Evolutionary conservation across 2,113 vertebrate species (phyloP), one percentile per base, ranked within the genome.

Genomic region (Hemibagrus wyckioides): DNA sequence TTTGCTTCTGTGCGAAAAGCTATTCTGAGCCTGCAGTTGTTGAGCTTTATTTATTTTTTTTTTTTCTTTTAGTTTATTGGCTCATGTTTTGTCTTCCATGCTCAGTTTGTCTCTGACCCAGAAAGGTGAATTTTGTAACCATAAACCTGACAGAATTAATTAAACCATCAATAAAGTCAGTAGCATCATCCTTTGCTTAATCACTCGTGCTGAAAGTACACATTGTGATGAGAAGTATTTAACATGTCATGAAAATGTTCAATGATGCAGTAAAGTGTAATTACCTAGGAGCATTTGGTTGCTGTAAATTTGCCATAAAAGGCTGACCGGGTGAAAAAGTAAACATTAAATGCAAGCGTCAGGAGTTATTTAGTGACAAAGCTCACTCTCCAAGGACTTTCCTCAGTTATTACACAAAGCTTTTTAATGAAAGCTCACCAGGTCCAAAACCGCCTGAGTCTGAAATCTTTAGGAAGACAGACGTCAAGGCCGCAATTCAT

Each of bases 221-320:
- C 80, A 89, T 41, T 82, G 50, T 33, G 25, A 88, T 86, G 63
- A 83, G 71, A 83, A 44, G 56, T 28, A 63, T 86, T 88, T 73
- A 90, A 80, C 59, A 83, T 84, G 85, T 88, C 77, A 77, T 88
- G 82, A 84, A 86, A 88, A 84, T 41, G 39, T 81, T 88, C 10
- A 13, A 39, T 1, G 3, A 81, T 79, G 73, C 80, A 54, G 61
- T 85, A 56, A 85, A 89, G 85, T 86, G 48, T 84, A 87, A 88
- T 88, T 90, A 90, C 77, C 71, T 57, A 44, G 59, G 39, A 82
- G 30, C 69, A 84, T 85, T 86, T 86, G 73, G 75, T 75, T 39
- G 50, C 71, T 80, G 84, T 88, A 76, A 76, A 86, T 86, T 80
- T 88, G 71, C 44, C 54, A 41, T 86, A 77, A 84, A 88, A 65